Percentiles rank a stretch among this genome's conserved stretches.
These are phyloP conservation scores for Marronus borbonicus DNA, from an alignment of 2,888 invertebrate species.

Conservation along the genomic window DNA sequence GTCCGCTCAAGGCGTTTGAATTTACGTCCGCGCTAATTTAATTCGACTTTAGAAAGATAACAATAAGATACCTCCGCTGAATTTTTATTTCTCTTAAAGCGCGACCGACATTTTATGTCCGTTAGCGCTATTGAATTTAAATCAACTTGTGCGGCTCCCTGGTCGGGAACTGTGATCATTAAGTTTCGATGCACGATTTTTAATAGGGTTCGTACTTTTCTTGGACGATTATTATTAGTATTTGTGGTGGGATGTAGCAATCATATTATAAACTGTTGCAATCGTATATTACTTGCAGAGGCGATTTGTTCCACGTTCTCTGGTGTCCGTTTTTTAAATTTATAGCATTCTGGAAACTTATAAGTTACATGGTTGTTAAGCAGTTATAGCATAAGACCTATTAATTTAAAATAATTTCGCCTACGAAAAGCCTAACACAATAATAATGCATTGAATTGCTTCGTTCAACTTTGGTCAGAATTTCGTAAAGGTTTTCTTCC, in stretches of 20 bases:
- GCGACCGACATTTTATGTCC: constrained; percentile 2
- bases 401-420: too few relatives aligned
- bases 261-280: too few relatives aligned
- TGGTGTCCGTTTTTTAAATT: too few relatives aligned
- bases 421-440: too few relatives aligned
- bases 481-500: too few relatives aligned
- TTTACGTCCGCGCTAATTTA: constrained; percentile 44
- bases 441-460: too few relatives aligned
- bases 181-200: not conserved
- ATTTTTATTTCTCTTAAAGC: constrained; percentile 31
- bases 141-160: not conserved
- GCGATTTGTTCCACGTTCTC: too few relatives aligned
- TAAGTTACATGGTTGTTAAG: not conserved
- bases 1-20: constrained; percentile 19
- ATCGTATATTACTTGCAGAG: too few relatives aligned
- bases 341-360: not conserved
- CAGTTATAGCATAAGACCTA: too few relatives aligned
- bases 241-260: not conserved
- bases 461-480: too few relatives aligned
- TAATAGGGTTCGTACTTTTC: not conserved
- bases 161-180: constrained; percentile 10
- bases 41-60: constrained; percentile 45
- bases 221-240: not conserved
- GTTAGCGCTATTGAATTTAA: constrained; percentile 20
- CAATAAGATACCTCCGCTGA: constrained; percentile 41